A percentile compares a stretch with the other conserved stretches of the same genome.
phyloP scores from a whole-genome alignment of 2,888 invertebrate species.

The Pseudolycoriella hygida region DNA sequence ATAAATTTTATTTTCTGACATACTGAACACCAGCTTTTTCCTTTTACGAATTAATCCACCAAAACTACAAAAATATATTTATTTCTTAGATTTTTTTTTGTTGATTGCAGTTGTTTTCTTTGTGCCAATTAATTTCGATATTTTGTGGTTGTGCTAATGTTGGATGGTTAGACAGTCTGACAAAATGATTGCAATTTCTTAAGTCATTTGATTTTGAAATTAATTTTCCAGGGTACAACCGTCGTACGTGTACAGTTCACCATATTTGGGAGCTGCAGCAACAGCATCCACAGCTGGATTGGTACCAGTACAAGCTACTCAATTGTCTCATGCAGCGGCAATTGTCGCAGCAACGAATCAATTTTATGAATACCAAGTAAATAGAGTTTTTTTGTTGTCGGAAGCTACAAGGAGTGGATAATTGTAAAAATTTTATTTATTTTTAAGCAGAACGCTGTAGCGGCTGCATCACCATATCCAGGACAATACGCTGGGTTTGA shows the following conservation, averaged over 20 bases:
- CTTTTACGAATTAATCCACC: not conserved
- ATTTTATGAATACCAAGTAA: constrained; percentile 57
- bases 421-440: too few relatives aligned
- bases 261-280: constrained; percentile 32
- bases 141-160: not conserved
- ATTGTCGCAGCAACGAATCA: constrained; percentile 62
- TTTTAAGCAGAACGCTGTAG: constrained; percentile 13
- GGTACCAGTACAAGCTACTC: constrained; percentile 44
- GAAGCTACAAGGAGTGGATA: too few relatives aligned
- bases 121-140: not conserved
- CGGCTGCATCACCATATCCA: constrained; percentile 14
- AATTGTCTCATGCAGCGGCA: constrained; percentile 55
- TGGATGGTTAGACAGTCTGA: too few relatives aligned
- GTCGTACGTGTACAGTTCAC: constrained; percentile 60
- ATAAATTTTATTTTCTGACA: not conserved
- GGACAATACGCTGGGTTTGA: constrained; percentile 15
- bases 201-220: not conserved
- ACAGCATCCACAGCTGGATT: constrained; percentile 39
- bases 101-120: constrained; percentile 1
- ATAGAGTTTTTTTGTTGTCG: not conserved
- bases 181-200: too few relatives aligned
- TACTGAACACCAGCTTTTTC: not conserved
- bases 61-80: too few relatives aligned
- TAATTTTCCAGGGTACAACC: constrained; percentile 42
- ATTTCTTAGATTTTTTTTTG: not conserved